phyloP scores from a whole-genome alignment of 2,888 invertebrate species.

The Hirtodrosophila histrioides region DNA sequence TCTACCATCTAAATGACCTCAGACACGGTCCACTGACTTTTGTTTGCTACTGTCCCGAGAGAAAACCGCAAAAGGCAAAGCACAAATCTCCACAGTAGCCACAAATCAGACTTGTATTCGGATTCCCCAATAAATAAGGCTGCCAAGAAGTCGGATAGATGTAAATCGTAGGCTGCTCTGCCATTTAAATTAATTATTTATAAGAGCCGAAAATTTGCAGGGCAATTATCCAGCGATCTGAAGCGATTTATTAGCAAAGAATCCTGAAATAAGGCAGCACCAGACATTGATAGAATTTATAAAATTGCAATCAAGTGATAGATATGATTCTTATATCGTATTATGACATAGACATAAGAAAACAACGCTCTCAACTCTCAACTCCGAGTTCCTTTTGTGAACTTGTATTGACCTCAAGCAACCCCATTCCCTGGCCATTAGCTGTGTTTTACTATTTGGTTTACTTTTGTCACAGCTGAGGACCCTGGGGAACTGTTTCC shows the following conservation, averaged over 20 bases:
- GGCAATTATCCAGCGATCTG: conserved; percentile 54
- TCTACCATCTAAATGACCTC: conserved; percentile 76
- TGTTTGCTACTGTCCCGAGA: conserved; percentile 43
- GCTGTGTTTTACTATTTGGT: conserved; percentile 40
- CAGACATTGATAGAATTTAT: neutral
- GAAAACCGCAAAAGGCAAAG: conserved; percentile 42
- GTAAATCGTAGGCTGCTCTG: conserved; percentile 4
- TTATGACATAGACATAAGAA: neutral
- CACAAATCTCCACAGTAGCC: conserved; percentile 33
- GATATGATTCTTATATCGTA: too few species aligned
- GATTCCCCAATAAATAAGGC: conserved; percentile 42
- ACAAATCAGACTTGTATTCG: conserved; percentile 36
- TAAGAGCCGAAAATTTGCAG: conserved; percentile 36
- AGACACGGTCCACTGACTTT: conserved; percentile 66
- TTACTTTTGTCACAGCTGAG: conserved; percentile 40
- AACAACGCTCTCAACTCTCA: conserved; percentile 20
- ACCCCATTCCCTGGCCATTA: conserved; percentile 37
- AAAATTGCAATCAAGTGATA: too few species aligned
- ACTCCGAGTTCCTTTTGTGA: neutral
- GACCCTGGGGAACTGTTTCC: conserved; percentile 45
- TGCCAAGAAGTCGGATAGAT: conserved; percentile 15
- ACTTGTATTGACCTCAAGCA: conserved; percentile 24
- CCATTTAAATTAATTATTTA: conserved; percentile 65
- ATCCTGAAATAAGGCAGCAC: too few species aligned
- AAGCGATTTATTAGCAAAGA: conserved; percentile 45